Evolutionary conservation across 2,113 vertebrate species (phyloP).

Genomic region (Chamaea fasciata): DNA sequence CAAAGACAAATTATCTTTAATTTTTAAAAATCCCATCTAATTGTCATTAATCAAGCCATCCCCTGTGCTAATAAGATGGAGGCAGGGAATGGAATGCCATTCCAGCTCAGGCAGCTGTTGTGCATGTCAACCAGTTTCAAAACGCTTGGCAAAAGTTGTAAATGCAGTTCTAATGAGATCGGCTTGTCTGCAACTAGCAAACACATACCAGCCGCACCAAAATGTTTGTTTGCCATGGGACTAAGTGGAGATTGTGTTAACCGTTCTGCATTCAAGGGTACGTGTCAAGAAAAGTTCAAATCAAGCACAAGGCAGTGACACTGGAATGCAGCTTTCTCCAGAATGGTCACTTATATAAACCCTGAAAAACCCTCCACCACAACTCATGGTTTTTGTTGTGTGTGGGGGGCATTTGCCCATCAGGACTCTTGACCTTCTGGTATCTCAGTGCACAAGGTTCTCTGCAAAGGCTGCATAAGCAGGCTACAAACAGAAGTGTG

Average conservation of each 20-base stretch:
- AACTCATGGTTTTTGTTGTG: background rate
- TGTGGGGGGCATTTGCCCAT: rapidly evolving
- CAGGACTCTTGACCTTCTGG: background rate
- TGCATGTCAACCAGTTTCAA: conserved; percentile 17
- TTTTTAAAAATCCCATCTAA: conserved; percentile 22
- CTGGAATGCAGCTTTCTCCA: conserved; percentile 39
- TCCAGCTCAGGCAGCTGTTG: conserved; percentile 34
- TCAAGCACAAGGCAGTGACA: conserved; percentile 12
- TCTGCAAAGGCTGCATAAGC: background rate
- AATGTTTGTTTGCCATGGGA: conserved; percentile 40
- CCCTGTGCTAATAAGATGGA: background rate
- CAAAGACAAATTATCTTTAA: conserved; percentile 12
- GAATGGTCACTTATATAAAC: background rate
- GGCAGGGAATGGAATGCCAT: background rate
- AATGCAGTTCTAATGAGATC: conserved; percentile 45
- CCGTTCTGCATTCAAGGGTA: conserved; percentile 8
- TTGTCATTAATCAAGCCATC: conserved; percentile 16
- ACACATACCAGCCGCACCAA: conserved; percentile 43
- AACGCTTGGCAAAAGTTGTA: conserved; percentile 54
- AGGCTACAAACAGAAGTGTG: background rate
- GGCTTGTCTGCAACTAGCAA: conserved; percentile 41
- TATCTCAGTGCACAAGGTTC: background rate
- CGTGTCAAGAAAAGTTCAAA: conserved; percentile 50
- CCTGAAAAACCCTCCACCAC: background rate
- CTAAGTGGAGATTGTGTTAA: conserved; percentile 48